A percentile compares a stretch with the other conserved stretches of the same genome.
phyloP scores from a whole-genome alignment of 2,797 vertebrate genomes.

The Scleropages formosus region DNA sequence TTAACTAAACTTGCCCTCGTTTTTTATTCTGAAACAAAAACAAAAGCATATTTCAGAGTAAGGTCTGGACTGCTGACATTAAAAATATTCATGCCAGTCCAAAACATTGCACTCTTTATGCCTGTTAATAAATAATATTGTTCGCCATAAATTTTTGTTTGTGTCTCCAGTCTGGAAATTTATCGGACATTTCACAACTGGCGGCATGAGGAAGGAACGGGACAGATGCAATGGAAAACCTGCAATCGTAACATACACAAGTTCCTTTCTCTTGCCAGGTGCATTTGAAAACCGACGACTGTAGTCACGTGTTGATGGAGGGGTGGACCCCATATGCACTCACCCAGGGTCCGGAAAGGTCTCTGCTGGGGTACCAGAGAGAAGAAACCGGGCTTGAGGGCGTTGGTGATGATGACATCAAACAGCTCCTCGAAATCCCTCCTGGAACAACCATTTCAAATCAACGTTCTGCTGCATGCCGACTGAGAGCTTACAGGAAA shows the following conservation, averaged over 20 bases:
- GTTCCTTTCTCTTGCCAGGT: not conserved
- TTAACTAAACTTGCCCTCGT: too few relatives aligned
- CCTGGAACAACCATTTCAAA: constrained; percentile 61
- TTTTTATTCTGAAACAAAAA: not conserved
- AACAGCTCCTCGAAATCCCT: constrained; percentile 88
- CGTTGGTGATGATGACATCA: constrained; percentile 91
- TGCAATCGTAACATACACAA: too few relatives aligned
- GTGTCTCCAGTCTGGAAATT: not conserved
- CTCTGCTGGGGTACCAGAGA: constrained; percentile 85
- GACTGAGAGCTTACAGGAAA: not conserved
- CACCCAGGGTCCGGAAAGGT: constrained; percentile 86
- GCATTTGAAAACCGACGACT: not conserved
- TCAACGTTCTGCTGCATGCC: not conserved
- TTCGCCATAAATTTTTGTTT: not conserved
- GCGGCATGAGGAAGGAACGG: not conserved
- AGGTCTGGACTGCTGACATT: not conserved
- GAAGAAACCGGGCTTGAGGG: constrained; percentile 95
- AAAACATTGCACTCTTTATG: not conserved
- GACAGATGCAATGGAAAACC: not conserved
- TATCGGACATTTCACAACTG: not conserved
- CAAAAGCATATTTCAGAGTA: not conserved
- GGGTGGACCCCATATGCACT: constrained; percentile 49
- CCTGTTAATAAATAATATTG: not conserved
- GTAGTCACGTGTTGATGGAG: not conserved
- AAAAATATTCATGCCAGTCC: too few relatives aligned